These are phyloP conservation scores for Olivierus martensii DNA, from an alignment of 1,140 invertebrate genomes.

Conservation along the genomic window DNA sequence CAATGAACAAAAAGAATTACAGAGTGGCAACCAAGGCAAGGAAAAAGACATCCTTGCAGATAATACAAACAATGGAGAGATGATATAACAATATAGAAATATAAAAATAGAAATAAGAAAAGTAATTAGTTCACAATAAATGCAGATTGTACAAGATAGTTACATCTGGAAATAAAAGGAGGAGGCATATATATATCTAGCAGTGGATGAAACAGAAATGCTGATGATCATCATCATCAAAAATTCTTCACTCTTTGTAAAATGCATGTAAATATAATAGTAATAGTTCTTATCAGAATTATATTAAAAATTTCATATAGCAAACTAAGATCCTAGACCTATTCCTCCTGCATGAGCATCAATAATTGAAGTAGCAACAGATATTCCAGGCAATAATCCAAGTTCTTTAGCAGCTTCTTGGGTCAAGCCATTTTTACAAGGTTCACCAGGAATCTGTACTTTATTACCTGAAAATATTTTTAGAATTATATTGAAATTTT, in stretches of 20 bases:
- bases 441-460: slow-evolving; percentile 5
- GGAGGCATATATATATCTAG: too few relatives aligned
- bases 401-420: slow-evolving; percentile 47
- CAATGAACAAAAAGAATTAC: too few relatives aligned
- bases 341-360: slow-evolving; percentile 90
- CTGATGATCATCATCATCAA: neutral
- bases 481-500: neutral
- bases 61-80: too few relatives aligned
- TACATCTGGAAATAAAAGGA: too few relatives aligned
- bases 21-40: too few relatives aligned
- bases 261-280: neutral
- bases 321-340: too few relatives aligned
- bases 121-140: too few relatives aligned
- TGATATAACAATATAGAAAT: too few relatives aligned
- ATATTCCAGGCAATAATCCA: slow-evolving; percentile 49
- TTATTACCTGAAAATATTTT: neutral
- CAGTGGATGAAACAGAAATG: too few relatives aligned
- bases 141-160: too few relatives aligned
- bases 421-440: slow-evolving; percentile 24
- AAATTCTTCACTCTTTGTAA: neutral
- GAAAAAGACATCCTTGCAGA: too few relatives aligned
- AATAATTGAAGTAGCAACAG: slow-evolving; percentile 76
- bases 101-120: too few relatives aligned
- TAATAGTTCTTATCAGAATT: neutral
- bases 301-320: neutral